A percentile compares a stretch with the other conserved stretches of the same genome.
Conservation (phyloP, 2,113 vertebrate species). For the Brachypteracias leptosomus region DNA sequence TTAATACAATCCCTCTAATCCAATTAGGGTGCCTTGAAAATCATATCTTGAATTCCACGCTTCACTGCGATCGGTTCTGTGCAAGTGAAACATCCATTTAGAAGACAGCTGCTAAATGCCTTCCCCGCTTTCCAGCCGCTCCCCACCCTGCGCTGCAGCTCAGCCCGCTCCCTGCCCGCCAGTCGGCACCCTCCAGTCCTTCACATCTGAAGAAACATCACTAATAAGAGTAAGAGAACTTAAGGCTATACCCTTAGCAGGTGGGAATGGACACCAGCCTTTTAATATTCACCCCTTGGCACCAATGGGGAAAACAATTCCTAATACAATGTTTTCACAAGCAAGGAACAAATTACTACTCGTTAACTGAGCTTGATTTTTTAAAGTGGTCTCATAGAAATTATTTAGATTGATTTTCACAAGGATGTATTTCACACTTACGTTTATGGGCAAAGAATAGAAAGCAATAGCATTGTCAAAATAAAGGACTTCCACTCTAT, state of each 20-base stretch:
- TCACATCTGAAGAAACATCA: background rate
- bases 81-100: background rate
- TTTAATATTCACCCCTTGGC: background rate
- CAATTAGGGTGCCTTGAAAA: conserved; percentile 66
- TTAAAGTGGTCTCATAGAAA: background rate
- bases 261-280: background rate
- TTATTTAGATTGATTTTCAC: background rate
- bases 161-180: background rate
- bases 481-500: background rate
- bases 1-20: conserved; percentile 68
- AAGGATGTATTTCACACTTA: background rate
- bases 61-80: background rate
- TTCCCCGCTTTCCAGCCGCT: background rate
- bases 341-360: background rate
- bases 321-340: background rate
- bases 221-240: background rate
- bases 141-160: accelerated
- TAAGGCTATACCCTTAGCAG: background rate
- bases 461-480: background rate
- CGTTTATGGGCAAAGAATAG: background rate
- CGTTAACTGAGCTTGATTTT: background rate
- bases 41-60: conserved; percentile 32
- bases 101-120: background rate
- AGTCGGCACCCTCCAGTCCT: background rate
- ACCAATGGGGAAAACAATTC: background rate